These are phyloP conservation scores for Cygnus olor DNA, from an alignment of 2,797 vertebrate genomes.

Conservation along the genomic window DNA sequence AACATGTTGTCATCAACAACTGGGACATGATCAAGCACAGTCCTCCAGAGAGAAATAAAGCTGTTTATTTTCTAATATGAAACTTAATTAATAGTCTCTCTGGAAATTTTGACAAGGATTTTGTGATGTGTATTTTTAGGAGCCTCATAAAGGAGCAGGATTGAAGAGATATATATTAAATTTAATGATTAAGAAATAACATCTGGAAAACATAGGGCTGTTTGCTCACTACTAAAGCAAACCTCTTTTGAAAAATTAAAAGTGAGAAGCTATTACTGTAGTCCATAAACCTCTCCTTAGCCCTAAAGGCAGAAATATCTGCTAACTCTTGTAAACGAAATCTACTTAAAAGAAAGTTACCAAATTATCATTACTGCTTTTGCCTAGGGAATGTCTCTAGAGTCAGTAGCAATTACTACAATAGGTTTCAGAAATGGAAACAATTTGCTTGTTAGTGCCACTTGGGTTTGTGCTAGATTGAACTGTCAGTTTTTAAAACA, in stretches of 20 bases:
- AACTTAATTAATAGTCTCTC: not conserved
- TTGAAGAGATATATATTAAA: not conserved
- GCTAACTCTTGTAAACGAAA: constrained; percentile 39
- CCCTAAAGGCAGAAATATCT: constrained; percentile 50
- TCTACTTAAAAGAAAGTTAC: constrained; percentile 48
- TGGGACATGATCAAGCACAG: fast-evolving
- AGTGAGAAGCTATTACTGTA: constrained; percentile 20
- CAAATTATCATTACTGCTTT: constrained; percentile 50
- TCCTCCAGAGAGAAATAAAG: not conserved
- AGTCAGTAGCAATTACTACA: constrained; percentile 63
- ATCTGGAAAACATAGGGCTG: not conserved
- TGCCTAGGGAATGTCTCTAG: constrained; percentile 49
- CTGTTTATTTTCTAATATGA: not conserved
- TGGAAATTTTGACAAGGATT: not conserved
- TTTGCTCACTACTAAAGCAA: not conserved
- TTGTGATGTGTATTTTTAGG: not conserved
- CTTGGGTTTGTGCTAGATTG: constrained; percentile 43
- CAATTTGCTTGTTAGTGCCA: constrained; percentile 61
- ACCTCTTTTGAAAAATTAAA: constrained; percentile 8
- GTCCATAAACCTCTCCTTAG: constrained; percentile 21
- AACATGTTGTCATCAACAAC: not conserved
- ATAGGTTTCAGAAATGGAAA: constrained; percentile 65
- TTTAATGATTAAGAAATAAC: not conserved
- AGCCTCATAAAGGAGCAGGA: not conserved
- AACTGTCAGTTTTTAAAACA: constrained; percentile 52